These are phyloP conservation scores for Argopecten irradians DNA, from an alignment of 1,140 invertebrate species.

Conservation along the genomic window DNA sequence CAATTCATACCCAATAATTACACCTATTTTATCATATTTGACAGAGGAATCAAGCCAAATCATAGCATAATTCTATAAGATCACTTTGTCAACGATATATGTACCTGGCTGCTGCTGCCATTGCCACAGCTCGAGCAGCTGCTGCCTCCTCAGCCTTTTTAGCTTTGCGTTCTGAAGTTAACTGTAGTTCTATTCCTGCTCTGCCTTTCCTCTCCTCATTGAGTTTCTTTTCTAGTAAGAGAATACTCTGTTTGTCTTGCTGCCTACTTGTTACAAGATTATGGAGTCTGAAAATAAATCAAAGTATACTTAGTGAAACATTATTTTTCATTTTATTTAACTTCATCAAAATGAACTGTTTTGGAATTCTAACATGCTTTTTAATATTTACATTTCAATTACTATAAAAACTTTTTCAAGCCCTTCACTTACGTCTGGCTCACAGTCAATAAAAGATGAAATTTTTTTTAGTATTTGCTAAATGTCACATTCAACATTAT, in stretches of 20 bases:
- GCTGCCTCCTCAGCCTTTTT: slow-evolving; percentile 83
- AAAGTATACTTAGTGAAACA: not conserved
- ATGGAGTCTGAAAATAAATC: slow-evolving; percentile 81
- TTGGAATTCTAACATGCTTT: not conserved
- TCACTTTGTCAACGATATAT: no score
- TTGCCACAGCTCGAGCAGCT: slow-evolving; percentile 78
- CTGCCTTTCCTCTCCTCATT: slow-evolving; percentile 89
- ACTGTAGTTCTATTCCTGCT: slow-evolving; percentile 85
- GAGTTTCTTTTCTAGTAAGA: slow-evolving; percentile 87
- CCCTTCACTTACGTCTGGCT: no score
- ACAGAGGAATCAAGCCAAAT: no score
- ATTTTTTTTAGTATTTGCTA: no score
- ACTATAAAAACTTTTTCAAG: not conserved
- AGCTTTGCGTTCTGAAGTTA: slow-evolving; percentile 85
- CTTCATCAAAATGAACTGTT: no score
- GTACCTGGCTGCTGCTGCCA: slow-evolving; percentile 75
- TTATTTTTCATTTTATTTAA: not conserved
- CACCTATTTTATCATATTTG: no score
- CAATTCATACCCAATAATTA: no score
- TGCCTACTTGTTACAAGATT: slow-evolving; percentile 85
- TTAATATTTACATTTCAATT: not conserved
- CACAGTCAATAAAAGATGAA: no score
- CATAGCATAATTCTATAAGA: no score
- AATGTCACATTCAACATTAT: no score
- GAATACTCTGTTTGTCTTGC: slow-evolving; percentile 87